A percentile compares a stretch with the other conserved stretches of the same genome.
Evolutionary conservation across 2,888 invertebrate species (phyloP).

Genomic region (Lutraria lutraria): DNA sequence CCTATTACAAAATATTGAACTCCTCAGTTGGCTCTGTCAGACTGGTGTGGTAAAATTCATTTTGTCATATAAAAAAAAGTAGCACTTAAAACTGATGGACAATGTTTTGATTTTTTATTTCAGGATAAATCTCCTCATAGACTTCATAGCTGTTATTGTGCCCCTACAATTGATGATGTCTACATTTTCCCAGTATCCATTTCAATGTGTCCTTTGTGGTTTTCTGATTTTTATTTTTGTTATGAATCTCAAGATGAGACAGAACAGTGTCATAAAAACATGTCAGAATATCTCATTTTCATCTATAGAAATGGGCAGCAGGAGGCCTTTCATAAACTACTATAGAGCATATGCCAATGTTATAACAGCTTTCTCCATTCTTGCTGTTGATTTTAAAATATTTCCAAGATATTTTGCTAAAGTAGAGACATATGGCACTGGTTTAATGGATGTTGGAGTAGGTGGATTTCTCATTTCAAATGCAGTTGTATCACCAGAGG

Average conservation of each 20-base stretch:
- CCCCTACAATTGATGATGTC: conserved; percentile 76
- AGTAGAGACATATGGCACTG: conserved; percentile 93
- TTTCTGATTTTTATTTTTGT: conserved; percentile 32
- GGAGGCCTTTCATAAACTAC: conserved; percentile 80
- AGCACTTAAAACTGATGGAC: too few species aligned
- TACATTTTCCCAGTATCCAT: conserved; percentile 64
- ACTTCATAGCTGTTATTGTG: conserved; percentile 76
- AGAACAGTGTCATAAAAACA: conserved; percentile 14
- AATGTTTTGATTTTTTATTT: conserved; percentile 35
- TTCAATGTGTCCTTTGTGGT: conserved; percentile 44
- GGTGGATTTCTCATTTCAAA: conserved; percentile 90
- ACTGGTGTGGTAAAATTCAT: too few species aligned
- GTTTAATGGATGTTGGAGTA: conserved; percentile 97
- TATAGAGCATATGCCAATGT: conserved; percentile 81
- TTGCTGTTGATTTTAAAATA: conserved; percentile 96
- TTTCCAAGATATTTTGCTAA: conserved; percentile 96
- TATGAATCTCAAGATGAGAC: conserved; percentile 32
- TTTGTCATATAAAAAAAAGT: too few species aligned
- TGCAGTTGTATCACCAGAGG: conserved; percentile 84
- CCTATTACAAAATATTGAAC: too few species aligned
- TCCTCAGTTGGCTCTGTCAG: too few species aligned
- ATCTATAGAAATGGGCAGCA: conserved; percentile 64
- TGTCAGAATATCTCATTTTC: conserved; percentile 29
- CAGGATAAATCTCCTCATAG: conserved; percentile 66
- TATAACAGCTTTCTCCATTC: conserved; percentile 90